A percentile compares a stretch with the other conserved stretches of the same genome.
Conservation (phyloP, 2,113 vertebrate genomes). For the Heterocephalus glaber region DNA sequence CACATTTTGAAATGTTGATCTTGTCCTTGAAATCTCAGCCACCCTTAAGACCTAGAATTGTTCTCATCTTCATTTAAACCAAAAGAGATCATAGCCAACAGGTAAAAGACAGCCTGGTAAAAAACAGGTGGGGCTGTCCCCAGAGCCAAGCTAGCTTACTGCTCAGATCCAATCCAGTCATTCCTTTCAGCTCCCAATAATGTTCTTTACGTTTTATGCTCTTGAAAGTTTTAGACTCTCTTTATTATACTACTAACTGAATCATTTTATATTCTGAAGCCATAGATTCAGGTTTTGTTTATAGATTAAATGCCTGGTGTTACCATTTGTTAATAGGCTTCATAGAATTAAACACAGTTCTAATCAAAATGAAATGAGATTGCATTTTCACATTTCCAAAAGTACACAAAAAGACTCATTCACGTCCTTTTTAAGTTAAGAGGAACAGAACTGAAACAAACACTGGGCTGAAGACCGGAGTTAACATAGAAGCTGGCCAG, state of each 20-base stretch:
- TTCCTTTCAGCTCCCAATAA: not conserved
- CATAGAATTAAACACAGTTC: not conserved
- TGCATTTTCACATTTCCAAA: slow-evolving; percentile 4
- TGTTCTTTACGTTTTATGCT: not conserved
- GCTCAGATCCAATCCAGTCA: rapidly evolving
- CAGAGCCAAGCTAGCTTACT: not conserved
- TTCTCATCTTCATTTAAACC: not conserved
- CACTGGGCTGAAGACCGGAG: not conserved
- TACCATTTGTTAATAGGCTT: not conserved
- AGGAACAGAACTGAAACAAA: not conserved
- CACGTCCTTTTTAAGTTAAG: slow-evolving; percentile 10
- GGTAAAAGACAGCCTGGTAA: not conserved
- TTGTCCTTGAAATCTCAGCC: not conserved
- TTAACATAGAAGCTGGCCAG: not conserved
- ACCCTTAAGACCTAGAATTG: not conserved
- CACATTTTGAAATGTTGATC: not conserved
- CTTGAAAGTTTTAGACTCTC: not conserved
- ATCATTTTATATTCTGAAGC: not conserved
- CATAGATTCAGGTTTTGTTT: not conserved
- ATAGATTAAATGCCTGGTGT: not conserved
- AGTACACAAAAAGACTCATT: not conserved
- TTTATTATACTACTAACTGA: not conserved
- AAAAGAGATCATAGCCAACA: not conserved
- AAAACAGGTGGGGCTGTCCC: not conserved
- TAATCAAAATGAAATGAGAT: not conserved